phyloP scores from a whole-genome alignment of 2,797 vertebrate genomes.

The Anniella stebbinsi region DNA sequence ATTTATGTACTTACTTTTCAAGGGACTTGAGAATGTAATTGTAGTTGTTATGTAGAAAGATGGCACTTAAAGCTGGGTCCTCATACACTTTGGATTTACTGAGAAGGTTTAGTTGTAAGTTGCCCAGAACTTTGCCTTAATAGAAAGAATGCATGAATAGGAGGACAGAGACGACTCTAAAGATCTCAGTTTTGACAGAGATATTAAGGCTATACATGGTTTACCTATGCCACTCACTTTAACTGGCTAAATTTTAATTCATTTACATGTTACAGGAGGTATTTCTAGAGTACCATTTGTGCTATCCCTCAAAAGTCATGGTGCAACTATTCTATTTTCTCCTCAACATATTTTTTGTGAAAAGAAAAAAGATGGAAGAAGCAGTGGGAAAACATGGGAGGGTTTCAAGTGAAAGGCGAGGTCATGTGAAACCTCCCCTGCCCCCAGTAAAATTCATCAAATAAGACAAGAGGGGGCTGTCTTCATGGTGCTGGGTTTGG shows the following conservation, averaged over 20 bases:
- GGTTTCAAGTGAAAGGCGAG: too few relatives aligned
- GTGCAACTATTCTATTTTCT: too few relatives aligned
- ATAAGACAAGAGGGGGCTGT: too few relatives aligned
- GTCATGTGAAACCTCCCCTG: too few relatives aligned
- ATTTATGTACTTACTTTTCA: conserved; percentile 87
- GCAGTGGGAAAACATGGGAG: too few relatives aligned
- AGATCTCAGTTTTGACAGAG: background rate
- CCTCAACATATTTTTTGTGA: too few relatives aligned
- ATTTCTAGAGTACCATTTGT: too few relatives aligned
- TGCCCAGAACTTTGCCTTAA: conserved; percentile 94
- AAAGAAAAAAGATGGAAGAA: too few relatives aligned
- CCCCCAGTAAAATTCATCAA: too few relatives aligned
- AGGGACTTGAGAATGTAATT: conserved; percentile 99
- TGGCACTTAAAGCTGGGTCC: conserved; percentile 92
- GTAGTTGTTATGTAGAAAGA: conserved; percentile 99
- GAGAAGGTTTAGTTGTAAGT: conserved; percentile 94
- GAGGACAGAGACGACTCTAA: conserved; percentile 1
- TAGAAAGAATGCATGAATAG: conserved; percentile 32
- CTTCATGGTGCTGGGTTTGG: too few relatives aligned
- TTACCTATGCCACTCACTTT: background rate
- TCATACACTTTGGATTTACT: conserved; percentile 99
- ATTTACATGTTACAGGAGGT: background rate
- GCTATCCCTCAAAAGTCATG: too few relatives aligned
- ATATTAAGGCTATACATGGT: background rate
- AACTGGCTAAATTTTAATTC: conserved; percentile 1